Evolutionary conservation across 35 echinoderm and acorn worm species (phyloP).

Genomic region (Hemicentrotus pulcherrimus): DNA sequence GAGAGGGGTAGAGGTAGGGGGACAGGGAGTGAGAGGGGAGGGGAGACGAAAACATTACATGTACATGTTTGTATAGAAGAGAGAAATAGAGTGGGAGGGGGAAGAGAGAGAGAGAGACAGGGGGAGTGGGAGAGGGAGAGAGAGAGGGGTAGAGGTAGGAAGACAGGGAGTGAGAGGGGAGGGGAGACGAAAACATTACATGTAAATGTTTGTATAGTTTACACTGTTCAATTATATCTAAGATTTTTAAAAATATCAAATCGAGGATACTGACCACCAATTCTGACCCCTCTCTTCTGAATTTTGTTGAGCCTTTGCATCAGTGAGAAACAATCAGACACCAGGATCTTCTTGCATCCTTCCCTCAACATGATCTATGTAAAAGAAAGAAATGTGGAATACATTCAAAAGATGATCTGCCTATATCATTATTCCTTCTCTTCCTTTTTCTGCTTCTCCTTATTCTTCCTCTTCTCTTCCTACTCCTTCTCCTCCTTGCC

Average conservation of each 20-base stretch:
- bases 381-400: background rate
- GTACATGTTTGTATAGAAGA: no score
- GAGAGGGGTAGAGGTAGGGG: no score
- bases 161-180: no score
- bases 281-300: constrained; percentile 76
- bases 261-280: constrained; percentile 63
- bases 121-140: no score
- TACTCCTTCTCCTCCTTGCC: background rate
- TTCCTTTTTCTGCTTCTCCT: background rate
- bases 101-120: no score
- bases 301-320: constrained; percentile 89
- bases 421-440: background rate
- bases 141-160: no score
- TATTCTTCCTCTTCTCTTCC: background rate
- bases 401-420: background rate
- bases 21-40: no score
- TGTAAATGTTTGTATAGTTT: no score
- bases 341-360: constrained; percentile 95
- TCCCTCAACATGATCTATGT: constrained; percentile 88
- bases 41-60: no score
- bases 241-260: background rate
- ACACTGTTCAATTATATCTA: background rate
- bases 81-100: no score
- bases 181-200: no score
- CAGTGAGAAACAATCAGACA: constrained; percentile 94